phyloP scores from a whole-genome alignment of 2,888 invertebrate species.

The Ganaspis brasiliensis region DNA sequence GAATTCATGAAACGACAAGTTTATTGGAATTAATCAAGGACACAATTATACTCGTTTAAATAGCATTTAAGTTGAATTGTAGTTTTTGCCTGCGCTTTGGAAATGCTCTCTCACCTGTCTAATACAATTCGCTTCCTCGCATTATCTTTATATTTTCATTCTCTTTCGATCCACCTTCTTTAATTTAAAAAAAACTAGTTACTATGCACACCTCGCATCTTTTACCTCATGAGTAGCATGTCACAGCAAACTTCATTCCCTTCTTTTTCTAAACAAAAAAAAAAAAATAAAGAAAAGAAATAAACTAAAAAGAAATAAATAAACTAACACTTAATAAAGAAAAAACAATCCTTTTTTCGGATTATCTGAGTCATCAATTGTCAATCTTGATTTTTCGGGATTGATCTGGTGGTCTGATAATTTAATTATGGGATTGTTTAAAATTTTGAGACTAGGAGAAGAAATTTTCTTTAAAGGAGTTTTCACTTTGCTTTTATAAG shows the following conservation, averaged over 20 bases:
- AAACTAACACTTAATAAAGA: too few species aligned
- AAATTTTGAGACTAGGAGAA: not conserved
- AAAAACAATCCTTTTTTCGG: conserved; percentile 11
- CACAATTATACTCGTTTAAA: conserved; percentile 74
- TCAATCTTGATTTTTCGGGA: not conserved
- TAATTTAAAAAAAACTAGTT: conserved; percentile 42
- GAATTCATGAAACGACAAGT: conserved; percentile 14
- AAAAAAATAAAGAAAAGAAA: not conserved
- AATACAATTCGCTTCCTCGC: conserved; percentile 34
- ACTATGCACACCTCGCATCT: conserved; percentile 32
- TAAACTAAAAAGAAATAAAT: too few species aligned
- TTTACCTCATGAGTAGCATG: conserved; percentile 67
- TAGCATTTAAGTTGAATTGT: conserved; percentile 62
- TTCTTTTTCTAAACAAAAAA: conserved; percentile 51
- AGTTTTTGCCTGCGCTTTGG: conserved; percentile 72
- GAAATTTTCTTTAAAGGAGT: not conserved
- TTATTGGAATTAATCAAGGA: conserved; percentile 68
- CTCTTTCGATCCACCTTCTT: conserved; percentile 59
- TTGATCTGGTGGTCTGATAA: not conserved
- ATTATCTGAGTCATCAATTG: not conserved
- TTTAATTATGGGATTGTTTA: not conserved
- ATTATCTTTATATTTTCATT: conserved; percentile 36
- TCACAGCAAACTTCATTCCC: conserved; percentile 79
- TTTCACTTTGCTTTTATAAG: conserved; percentile 1
- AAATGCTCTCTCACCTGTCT: conserved; percentile 64